Percentiles rank a stretch among this genome's conserved stretches.
These are phyloP conservation scores for Otus sunia DNA, from an alignment of 2,113 vertebrate genomes.

Conservation along the genomic window DNA sequence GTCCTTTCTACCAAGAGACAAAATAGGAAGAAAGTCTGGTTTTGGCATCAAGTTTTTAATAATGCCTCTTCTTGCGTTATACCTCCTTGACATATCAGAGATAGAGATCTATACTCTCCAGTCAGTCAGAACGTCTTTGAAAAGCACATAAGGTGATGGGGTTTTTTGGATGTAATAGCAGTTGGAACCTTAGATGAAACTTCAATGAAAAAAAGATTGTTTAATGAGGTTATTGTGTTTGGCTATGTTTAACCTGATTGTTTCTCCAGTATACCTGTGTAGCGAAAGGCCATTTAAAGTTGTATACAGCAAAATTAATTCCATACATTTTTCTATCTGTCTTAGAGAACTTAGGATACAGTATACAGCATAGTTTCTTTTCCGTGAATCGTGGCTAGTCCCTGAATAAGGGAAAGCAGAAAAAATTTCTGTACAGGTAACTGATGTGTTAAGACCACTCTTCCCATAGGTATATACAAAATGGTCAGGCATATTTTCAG, in stretches of 20 bases:
- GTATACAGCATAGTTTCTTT: too few relatives aligned
- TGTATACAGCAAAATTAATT: background rate
- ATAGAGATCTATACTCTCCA: background rate
- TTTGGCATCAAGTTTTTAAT: background rate
- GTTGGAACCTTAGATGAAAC: background rate
- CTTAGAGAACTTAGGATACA: background rate
- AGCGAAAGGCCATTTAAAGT: background rate
- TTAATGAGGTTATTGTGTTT: background rate
- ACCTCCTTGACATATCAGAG: background rate
- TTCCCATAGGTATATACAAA: background rate
- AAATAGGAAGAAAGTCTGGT: background rate
- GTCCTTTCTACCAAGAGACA: background rate
- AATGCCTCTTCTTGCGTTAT: background rate
- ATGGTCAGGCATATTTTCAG: background rate
- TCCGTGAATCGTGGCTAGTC: background rate
- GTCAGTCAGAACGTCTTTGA: background rate
- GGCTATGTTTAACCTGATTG: background rate
- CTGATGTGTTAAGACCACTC: background rate
- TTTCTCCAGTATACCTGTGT: background rate
- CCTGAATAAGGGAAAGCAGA: background rate
- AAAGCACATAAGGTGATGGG: background rate
- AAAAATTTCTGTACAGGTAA: background rate
- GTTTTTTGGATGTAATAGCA: accelerated
- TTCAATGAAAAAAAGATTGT: background rate
- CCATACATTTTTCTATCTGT: background rate